phyloP scores from a whole-genome alignment of 2,888 invertebrate genomes.

The Zele albiditarsus region DNA sequence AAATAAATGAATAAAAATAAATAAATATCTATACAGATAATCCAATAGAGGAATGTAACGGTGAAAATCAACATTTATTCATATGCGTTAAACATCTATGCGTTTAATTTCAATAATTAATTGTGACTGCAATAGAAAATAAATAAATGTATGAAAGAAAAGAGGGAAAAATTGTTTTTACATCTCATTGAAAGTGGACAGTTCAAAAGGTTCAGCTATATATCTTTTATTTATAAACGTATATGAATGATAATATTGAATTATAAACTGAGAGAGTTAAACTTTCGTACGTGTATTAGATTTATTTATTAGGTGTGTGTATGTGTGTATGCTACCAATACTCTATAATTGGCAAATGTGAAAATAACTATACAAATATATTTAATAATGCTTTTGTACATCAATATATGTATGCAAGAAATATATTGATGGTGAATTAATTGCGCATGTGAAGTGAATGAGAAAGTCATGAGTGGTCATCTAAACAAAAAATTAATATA shows the following conservation, averaged over 20 bases:
- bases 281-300: not conserved
- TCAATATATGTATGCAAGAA: not conserved
- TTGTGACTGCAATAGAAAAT: not conserved
- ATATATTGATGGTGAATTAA: conserved; percentile 21
- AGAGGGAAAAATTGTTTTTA: not conserved
- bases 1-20: not conserved
- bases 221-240: not conserved
- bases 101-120: not conserved
- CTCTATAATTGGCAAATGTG: not conserved
- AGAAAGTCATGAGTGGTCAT: conserved; percentile 33
- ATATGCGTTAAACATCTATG: not conserved
- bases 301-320: not conserved
- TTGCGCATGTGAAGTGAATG: conserved; percentile 27
- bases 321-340: not conserved
- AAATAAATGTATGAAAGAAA: not conserved
- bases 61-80: conserved; percentile 13
- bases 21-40: not conserved
- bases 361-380: conserved; percentile 12
- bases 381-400: conserved; percentile 6
- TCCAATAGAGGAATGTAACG: conserved; percentile 13
- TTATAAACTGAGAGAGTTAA: not conserved
- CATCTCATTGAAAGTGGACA: conserved; percentile 8
- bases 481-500: conserved; percentile 3
- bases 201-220: not conserved
- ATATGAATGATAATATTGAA: not conserved